Percentiles rank a stretch among this genome's conserved stretches.
These are phyloP conservation scores for Cephonodes hylas DNA, from an alignment of 2,888 invertebrate species.

Conservation along the genomic window DNA sequence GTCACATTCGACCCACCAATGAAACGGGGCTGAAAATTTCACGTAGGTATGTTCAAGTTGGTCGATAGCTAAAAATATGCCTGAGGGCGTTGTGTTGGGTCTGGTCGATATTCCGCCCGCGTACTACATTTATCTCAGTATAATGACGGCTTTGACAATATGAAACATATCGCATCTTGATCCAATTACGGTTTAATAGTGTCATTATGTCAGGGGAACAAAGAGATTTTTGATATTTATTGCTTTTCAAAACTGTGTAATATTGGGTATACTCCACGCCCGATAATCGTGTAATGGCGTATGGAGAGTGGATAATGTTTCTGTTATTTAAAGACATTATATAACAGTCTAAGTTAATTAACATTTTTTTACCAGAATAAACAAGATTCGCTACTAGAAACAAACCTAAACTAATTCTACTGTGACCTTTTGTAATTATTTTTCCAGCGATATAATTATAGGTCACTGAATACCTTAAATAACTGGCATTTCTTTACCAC, in stretches of 20 bases:
- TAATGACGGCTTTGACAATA: not conserved
- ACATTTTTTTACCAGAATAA: no score
- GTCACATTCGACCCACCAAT: slow-evolving; percentile 66
- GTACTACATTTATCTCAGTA: slow-evolving; percentile 6
- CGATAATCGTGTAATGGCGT: no score
- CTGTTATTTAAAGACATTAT: no score
- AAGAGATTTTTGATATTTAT: not conserved
- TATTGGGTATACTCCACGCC: no score
- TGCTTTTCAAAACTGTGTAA: not conserved
- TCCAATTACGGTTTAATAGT: not conserved
- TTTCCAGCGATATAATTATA: no score
- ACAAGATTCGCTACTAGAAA: no score
- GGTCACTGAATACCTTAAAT: no score
- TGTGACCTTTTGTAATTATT: no score
- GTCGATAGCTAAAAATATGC: slow-evolving; percentile 76
- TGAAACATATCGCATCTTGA: not conserved
- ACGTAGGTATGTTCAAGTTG: slow-evolving; percentile 69
- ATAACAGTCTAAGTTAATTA: no score
- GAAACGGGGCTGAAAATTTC: slow-evolving; percentile 61
- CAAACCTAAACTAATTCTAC: no score
- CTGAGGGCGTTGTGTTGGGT: slow-evolving; percentile 37
- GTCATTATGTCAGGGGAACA: not conserved
- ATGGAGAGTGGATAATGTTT: no score
- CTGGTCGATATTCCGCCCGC: slow-evolving; percentile 1
- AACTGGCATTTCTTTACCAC: no score